These are phyloP conservation scores for Myripristis murdjan DNA, from an alignment of 2,797 vertebrate species.

Conservation along the genomic window DNA sequence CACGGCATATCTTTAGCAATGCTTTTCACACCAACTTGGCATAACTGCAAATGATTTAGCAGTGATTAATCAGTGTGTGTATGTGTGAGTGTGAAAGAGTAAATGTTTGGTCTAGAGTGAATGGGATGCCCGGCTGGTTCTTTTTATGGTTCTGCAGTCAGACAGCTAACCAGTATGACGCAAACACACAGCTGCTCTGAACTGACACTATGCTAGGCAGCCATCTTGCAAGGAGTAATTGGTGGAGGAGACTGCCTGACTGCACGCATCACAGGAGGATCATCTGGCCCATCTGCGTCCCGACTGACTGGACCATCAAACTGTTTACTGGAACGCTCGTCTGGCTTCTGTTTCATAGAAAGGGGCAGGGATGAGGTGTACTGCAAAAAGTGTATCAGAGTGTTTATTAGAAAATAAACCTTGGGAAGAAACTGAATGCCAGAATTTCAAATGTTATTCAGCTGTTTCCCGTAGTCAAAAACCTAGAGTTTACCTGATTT, in stretches of 20 bases:
- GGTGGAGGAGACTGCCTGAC: neutral
- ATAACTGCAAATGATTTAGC: constrained; percentile 18
- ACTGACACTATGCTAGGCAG: neutral
- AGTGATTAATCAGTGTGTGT: constrained; percentile 42
- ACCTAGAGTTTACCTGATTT: too few relatives aligned
- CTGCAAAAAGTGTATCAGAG: too few relatives aligned
- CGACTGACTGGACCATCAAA: constrained; percentile 6
- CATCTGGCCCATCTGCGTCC: neutral
- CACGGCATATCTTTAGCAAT: constrained; percentile 2
- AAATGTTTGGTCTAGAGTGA: constrained; percentile 54
- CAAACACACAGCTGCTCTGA: constrained; percentile 15
- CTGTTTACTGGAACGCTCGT: neutral
- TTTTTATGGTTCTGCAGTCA: constrained; percentile 8
- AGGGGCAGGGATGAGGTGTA: neutral
- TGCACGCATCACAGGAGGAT: neutral
- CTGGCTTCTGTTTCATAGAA: constrained; percentile 16
- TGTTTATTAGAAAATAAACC: too few relatives aligned
- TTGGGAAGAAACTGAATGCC: too few relatives aligned
- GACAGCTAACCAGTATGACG: constrained; percentile 21
- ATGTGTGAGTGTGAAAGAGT: constrained; percentile 33
- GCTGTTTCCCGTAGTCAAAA: too few relatives aligned
- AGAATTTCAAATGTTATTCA: too few relatives aligned
- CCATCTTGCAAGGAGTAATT: constrained; percentile 6
- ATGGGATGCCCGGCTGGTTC: constrained; percentile 4
- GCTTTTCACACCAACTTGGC: constrained; percentile 23